phyloP scores from a whole-genome alignment of 64 coral and sea anemone genomes.

The Trachythela sp. region DNA sequence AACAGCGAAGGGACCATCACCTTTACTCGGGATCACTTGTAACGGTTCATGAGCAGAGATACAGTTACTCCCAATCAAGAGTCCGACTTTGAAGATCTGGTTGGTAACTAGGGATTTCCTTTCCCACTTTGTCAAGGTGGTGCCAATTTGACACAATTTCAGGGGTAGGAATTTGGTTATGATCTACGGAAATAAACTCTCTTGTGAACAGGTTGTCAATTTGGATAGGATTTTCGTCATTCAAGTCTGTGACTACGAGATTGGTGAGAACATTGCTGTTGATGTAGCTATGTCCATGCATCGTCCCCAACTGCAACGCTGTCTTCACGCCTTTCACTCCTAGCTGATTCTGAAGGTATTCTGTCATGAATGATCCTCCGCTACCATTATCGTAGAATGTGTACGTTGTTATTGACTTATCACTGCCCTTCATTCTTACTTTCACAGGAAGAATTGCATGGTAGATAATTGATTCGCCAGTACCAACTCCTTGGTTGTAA shows the following conservation, averaged over 20 bases:
- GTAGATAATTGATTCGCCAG: background rate
- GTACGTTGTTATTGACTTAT: slow-evolving; percentile 23
- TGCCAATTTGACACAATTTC: slow-evolving; percentile 33
- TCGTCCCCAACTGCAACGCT: slow-evolving; percentile 39
- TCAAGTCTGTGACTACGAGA: slow-evolving; percentile 23
- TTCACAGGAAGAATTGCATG: slow-evolving; percentile 56
- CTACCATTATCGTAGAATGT: no score
- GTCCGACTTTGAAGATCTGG: slow-evolving; percentile 50
- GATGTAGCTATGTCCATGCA: slow-evolving; percentile 43
- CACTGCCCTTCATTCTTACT: slow-evolving; percentile 29
- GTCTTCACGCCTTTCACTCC: slow-evolving; percentile 32
- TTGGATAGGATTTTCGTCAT: slow-evolving; percentile 39
- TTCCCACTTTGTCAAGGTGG: slow-evolving; percentile 25
- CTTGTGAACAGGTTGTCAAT: slow-evolving; percentile 39
- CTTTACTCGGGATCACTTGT: slow-evolving; percentile 44
- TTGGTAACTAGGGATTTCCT: slow-evolving; percentile 40
- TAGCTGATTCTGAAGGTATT: no score
- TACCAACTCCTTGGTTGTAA: no score
- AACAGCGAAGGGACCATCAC: slow-evolving; percentile 55
- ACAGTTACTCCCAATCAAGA: slow-evolving; percentile 55
- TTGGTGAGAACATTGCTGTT: slow-evolving; percentile 19
- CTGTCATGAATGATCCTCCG: no score
- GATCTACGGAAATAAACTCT: slow-evolving; percentile 47
- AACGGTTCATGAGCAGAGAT: slow-evolving; percentile 44
- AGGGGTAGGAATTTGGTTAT: slow-evolving; percentile 50